These are phyloP conservation scores for Drosophila eohydei DNA, from an alignment of 2,888 invertebrate genomes.

Conservation along the genomic window DNA sequence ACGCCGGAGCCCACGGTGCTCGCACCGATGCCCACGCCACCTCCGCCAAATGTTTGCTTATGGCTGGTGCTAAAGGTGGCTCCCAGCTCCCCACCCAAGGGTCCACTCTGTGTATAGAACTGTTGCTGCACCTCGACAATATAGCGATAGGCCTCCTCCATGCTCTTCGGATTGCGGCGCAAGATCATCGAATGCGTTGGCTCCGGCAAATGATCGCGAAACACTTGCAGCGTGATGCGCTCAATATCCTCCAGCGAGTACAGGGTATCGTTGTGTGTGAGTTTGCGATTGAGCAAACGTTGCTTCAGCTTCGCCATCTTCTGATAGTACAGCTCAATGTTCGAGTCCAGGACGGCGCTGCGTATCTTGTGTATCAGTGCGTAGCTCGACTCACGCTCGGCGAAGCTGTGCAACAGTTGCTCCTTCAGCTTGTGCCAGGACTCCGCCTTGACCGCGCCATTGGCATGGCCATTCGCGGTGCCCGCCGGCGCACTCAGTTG, in stretches of 20 bases:
- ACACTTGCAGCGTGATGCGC: conserved; percentile 67
- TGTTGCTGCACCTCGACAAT: conserved; percentile 73
- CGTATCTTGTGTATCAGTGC: conserved; percentile 66
- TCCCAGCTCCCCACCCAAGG: conserved; percentile 60
- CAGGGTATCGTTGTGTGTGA: conserved; percentile 71
- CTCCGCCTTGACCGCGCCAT: conserved; percentile 45
- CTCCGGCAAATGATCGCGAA: conserved; percentile 69
- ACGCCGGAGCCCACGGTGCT: conserved; percentile 55
- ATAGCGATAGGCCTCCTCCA: conserved; percentile 76
- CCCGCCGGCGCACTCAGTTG: conserved; percentile 67
- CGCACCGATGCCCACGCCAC: conserved; percentile 57
- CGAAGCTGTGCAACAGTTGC: conserved; percentile 67
- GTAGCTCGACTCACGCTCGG: conserved; percentile 68
- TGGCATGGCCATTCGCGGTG: conserved; percentile 33
- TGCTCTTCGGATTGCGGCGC: conserved; percentile 69
- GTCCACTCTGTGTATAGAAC: conserved; percentile 71
- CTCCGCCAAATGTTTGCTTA: conserved; percentile 63
- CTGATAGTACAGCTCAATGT: conserved; percentile 71
- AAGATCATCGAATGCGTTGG: conserved; percentile 74
- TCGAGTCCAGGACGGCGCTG: conserved; percentile 65
- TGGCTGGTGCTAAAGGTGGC: conserved; percentile 76
- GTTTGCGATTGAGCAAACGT: conserved; percentile 61
- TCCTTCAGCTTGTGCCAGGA: conserved; percentile 70
- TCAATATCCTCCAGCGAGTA: conserved; percentile 69
- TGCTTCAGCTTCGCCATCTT: conserved; percentile 68